A percentile compares a stretch with the other conserved stretches of the same genome.
Evolutionary conservation across 2,888 invertebrate species (phyloP).

Genomic region (Monochamus alternatus): DNA sequence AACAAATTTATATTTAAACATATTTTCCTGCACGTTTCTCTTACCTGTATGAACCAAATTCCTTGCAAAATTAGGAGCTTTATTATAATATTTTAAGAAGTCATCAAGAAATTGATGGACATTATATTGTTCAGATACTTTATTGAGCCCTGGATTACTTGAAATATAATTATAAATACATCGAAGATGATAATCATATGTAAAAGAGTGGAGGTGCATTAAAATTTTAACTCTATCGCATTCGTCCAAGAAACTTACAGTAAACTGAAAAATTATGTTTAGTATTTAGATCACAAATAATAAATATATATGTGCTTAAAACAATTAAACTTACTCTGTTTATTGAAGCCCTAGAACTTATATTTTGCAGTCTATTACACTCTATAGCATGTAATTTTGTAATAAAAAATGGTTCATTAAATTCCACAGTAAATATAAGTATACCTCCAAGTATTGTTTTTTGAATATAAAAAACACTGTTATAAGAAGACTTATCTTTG

Average conservation of each 20-base stretch:
- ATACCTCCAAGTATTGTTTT: conserved; percentile 81
- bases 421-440: conserved; percentile 79
- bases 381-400: conserved; percentile 80
- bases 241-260: conserved; percentile 77
- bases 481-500: conserved; percentile 62
- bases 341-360: conserved; percentile 72
- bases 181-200: conserved; percentile 84
- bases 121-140: conserved; percentile 77
- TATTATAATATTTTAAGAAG: conserved; percentile 84
- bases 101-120: conserved; percentile 83
- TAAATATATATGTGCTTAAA: not conserved
- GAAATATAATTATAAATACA: conserved; percentile 79
- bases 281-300: conserved; percentile 33
- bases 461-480: conserved; percentile 74
- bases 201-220: conserved; percentile 85
- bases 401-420: conserved; percentile 82
- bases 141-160: conserved; percentile 73
- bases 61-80: conserved; percentile 83
- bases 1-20: not conserved
- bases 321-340: conserved; percentile 72
- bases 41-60: conserved; percentile 82
- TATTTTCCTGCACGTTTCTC: not conserved
- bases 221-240: conserved; percentile 81
- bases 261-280: conserved; percentile 71
- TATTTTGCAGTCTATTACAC: conserved; percentile 75